Conservation (phyloP, 2,113 vertebrate species). For the Progne subis region DNA sequence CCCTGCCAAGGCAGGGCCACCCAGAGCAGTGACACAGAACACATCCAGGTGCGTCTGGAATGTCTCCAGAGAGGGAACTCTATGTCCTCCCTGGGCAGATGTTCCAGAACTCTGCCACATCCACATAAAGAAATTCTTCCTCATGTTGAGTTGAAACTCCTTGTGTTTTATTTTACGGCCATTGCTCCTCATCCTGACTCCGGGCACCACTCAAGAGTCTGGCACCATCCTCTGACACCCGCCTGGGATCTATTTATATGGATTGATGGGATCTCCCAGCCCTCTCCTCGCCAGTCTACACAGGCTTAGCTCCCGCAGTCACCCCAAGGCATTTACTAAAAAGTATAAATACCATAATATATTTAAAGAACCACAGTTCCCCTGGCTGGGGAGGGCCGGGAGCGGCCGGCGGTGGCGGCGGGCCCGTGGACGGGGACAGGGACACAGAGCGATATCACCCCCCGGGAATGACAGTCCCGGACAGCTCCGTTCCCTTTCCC, state of each 20-base stretch:
- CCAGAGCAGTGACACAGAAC: neutral
- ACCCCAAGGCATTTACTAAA: neutral
- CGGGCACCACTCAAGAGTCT: neutral
- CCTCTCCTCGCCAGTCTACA: neutral
- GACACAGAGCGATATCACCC: accelerated
- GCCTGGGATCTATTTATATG: accelerated
- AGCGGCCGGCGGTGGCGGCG: too few relatives aligned
- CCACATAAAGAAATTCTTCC: accelerated
- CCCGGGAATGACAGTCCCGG: accelerated
- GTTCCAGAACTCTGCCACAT: neutral
- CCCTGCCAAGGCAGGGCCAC: neutral
- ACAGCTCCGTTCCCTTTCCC: accelerated
- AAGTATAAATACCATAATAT: neutral
- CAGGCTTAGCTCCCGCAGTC: neutral
- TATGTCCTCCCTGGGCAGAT: neutral
- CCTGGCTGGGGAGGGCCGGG: too few relatives aligned
- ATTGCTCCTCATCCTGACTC: accelerated
- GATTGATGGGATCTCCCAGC: neutral
- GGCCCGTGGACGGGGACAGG: accelerated
- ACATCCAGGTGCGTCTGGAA: neutral
- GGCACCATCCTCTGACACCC: neutral
- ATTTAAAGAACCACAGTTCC: neutral
- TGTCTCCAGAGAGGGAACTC: neutral
- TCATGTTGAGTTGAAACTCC: accelerated
- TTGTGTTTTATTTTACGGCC: neutral